phyloP scores from a whole-genome alignment of 2,888 invertebrate species.

The Lobophora halterata region DNA sequence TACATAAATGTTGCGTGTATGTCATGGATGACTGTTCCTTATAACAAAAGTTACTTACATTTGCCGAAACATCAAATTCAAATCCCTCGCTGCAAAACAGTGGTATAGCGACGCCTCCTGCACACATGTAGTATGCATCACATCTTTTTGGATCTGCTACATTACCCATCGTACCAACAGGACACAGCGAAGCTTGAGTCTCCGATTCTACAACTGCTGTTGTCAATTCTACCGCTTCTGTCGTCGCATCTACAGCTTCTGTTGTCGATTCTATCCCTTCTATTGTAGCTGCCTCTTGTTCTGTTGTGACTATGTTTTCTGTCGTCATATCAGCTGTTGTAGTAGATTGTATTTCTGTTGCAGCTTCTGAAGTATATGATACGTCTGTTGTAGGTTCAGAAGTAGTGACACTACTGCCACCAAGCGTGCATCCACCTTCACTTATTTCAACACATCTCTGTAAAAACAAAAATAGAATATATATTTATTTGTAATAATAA shows the following conservation, averaged over 20 bases:
- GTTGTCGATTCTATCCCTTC: constrained; percentile 3
- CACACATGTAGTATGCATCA: constrained; percentile 32
- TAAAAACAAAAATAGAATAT: neutral
- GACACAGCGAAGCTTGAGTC: constrained; percentile 20
- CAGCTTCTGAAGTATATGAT: constrained; percentile 2
- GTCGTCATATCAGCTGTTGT: constrained; percentile 13
- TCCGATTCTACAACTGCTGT: constrained; percentile 4
- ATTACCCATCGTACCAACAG: constrained; percentile 19
- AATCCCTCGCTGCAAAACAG: constrained; percentile 33
- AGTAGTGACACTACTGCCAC: constrained; percentile 1
- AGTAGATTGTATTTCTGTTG: constrained; percentile 2
- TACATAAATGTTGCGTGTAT: too few relatives aligned
- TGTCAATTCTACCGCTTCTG: neutral
- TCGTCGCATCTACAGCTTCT: neutral
- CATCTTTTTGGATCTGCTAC: constrained; percentile 25
- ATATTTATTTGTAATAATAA: too few relatives aligned
- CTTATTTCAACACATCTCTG: constrained; percentile 19
- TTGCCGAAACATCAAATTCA: constrained; percentile 41
- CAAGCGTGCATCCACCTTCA: constrained; percentile 1
- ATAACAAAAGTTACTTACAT: too few relatives aligned
- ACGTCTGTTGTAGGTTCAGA: constrained; percentile 4
- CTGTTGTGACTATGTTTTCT: constrained; percentile 8
- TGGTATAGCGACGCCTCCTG: constrained; percentile 22
- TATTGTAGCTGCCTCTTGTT: neutral
- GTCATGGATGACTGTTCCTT: too few relatives aligned